Evolutionary conservation across 1,140 invertebrate species (phyloP).

Genomic region (Pseudomyrmex gracilis): DNA sequence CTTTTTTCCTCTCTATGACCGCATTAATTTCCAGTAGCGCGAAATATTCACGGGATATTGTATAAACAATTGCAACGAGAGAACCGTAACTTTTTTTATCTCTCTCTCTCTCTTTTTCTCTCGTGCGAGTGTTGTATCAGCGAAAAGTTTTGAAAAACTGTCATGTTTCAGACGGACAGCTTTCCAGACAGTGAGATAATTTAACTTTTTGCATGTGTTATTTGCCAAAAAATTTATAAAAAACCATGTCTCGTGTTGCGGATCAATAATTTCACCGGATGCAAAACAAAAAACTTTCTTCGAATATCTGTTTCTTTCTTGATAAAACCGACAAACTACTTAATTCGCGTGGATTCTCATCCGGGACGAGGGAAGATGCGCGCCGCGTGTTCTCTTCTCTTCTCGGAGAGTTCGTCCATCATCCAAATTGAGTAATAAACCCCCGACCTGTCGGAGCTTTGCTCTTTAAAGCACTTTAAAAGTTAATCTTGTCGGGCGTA

Average conservation of each 20-base stretch:
- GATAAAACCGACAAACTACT: not conserved
- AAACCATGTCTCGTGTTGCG: not conserved
- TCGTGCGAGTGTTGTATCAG: not conserved
- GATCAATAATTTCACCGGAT: not conserved
- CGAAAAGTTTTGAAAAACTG: not conserved
- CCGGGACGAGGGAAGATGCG: constrained; percentile 6
- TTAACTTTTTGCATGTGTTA: no score
- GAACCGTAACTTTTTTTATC: no score
- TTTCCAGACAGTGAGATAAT: no score
- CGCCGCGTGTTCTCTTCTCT: constrained; percentile 6
- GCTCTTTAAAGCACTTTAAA: constrained; percentile 73
- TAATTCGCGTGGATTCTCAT: constrained; percentile 63
- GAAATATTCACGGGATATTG: no score
- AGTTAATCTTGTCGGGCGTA: constrained; percentile 75
- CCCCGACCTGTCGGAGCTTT: constrained; percentile 45
- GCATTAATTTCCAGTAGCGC: not conserved
- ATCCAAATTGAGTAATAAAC: constrained; percentile 82
- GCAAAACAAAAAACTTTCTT: not conserved
- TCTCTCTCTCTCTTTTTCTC: no score
- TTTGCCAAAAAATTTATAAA: not conserved
- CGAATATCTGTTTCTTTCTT: not conserved
- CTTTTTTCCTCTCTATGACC: not conserved
- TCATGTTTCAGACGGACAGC: not conserved
- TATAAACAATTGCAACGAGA: no score
- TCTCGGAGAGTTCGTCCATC: constrained; percentile 75